phyloP scores from a whole-genome alignment of 2,888 invertebrate genomes.

The Myopa tessellatipennis region DNA sequence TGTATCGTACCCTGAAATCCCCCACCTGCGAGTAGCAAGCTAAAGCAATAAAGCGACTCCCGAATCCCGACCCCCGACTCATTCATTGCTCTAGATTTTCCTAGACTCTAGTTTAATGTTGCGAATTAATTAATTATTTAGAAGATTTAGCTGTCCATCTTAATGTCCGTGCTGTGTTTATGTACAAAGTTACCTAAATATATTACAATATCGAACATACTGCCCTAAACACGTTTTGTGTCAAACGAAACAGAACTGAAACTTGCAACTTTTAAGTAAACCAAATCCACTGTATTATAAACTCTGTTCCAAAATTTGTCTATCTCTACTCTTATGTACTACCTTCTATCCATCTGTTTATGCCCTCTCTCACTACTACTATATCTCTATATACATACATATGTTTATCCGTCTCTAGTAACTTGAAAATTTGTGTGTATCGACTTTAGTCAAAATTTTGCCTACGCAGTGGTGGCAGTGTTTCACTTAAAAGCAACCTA shows the following conservation, averaged over 20 bases:
- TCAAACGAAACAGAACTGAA: slow-evolving; percentile 24
- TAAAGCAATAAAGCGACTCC: background rate
- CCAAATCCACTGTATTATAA: slow-evolving; percentile 54
- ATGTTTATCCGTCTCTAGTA: background rate
- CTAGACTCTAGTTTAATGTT: slow-evolving; percentile 1
- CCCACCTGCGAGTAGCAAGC: no score
- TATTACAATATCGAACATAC: background rate
- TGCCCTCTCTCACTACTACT: slow-evolving; percentile 2
- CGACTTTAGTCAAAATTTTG: slow-evolving; percentile 48
- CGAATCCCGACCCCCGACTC: background rate
- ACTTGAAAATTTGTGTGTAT: background rate
- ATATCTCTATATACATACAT: slow-evolving; percentile 1
- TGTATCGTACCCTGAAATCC: no score
- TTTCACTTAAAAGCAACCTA: slow-evolving; percentile 64
- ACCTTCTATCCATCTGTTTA: background rate
- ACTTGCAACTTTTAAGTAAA: slow-evolving; percentile 49
- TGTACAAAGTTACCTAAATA: slow-evolving; percentile 10
- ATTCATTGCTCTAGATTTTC: background rate
- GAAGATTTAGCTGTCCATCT: background rate
- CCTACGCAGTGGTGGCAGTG: slow-evolving; percentile 68
- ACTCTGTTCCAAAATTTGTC: slow-evolving; percentile 26
- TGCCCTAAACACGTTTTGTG: background rate
- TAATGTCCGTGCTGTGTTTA: slow-evolving; percentile 7
- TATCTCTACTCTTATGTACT: slow-evolving; percentile 1
- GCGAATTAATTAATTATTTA: background rate